phyloP scores from a whole-genome alignment of 1,140 invertebrate genomes.

The Scaptomyza pallida region DNA sequence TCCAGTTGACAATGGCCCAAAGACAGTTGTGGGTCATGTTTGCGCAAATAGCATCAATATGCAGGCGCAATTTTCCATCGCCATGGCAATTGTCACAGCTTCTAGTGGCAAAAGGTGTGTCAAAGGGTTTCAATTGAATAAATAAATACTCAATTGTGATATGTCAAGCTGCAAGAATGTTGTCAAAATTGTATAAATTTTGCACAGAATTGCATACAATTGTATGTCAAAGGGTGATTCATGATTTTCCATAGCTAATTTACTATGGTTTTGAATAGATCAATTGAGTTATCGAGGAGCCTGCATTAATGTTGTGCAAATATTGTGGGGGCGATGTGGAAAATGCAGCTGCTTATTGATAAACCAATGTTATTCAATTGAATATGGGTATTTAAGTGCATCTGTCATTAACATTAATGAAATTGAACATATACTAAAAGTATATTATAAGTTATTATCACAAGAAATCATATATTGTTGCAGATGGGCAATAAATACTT shows the following conservation, averaged over 20 bases:
- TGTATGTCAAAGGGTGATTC: conserved; percentile 18
- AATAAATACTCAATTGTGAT: not conserved
- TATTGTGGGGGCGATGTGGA: conserved; percentile 45
- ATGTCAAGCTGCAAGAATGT: conserved; percentile 67
- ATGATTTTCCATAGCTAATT: conserved; percentile 14
- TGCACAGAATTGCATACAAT: conserved; percentile 33
- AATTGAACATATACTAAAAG: too few species aligned
- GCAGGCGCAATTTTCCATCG: conserved; percentile 21
- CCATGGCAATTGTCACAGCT: conserved; percentile 47
- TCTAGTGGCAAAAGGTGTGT: conserved; percentile 25
- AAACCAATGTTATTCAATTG: conserved; percentile 10
- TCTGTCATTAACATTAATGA: too few species aligned
- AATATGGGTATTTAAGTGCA: not conserved
- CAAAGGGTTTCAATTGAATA: conserved; percentile 11
- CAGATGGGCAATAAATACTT: conserved; percentile 21
- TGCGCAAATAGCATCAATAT: conserved; percentile 69
- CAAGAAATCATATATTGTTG: conserved; percentile 22
- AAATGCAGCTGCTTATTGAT: conserved; percentile 59
- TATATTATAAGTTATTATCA: conserved; percentile 11
- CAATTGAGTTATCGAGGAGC: conserved; percentile 35
- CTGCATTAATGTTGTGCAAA: conserved; percentile 21
- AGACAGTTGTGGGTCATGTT: conserved; percentile 65
- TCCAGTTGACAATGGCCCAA: conserved; percentile 10
- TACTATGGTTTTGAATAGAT: conserved; percentile 28
- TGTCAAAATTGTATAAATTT: conserved; percentile 55